A percentile compares a stretch with the other conserved stretches of the same genome.
phyloP scores from a whole-genome alignment of 2,797 vertebrate species.

The Tinamus major region DNA sequence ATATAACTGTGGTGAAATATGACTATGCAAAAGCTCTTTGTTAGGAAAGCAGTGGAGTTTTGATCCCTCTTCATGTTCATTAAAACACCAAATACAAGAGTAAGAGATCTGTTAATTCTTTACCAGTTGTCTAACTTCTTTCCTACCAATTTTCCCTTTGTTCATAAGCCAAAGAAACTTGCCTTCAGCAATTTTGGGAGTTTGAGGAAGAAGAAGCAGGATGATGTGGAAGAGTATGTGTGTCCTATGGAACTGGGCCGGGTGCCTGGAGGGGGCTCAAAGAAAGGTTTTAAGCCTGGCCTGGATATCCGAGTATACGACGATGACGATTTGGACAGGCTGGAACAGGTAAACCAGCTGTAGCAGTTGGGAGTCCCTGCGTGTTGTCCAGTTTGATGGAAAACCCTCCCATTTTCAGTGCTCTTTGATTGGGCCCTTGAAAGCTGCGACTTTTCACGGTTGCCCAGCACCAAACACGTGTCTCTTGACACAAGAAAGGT shows the following conservation, averaged over 20 bases:
- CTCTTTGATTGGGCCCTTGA: background rate
- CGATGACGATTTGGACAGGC: conserved; percentile 91
- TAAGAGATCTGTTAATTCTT: background rate
- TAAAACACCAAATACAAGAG: background rate
- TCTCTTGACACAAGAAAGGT: background rate
- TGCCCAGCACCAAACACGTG: background rate
- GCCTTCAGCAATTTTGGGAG: conserved; percentile 92
- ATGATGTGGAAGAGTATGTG: conserved; percentile 94
- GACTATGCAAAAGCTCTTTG: background rate
- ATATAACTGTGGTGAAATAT: background rate
- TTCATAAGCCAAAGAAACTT: conserved; percentile 90
- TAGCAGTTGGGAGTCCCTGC: background rate
- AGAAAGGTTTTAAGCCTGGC: conserved; percentile 86
- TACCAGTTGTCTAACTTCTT: background rate
- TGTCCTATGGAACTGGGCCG: conserved; percentile 97
- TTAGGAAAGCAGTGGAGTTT: background rate
- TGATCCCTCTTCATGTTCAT: background rate
- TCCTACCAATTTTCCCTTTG: background rate
- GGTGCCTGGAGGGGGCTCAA: conserved; percentile 86
- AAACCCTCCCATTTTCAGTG: background rate
- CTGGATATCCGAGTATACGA: conserved; percentile 91
- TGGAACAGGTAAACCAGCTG: conserved; percentile 87
- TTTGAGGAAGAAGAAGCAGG: conserved; percentile 93
- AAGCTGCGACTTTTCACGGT: background rate
- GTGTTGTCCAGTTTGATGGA: background rate